These are phyloP conservation scores for Morbakka virulenta DNA, from an alignment of 30 jellyfish, hydroid and myxozoan species.

Conservation along the genomic window DNA sequence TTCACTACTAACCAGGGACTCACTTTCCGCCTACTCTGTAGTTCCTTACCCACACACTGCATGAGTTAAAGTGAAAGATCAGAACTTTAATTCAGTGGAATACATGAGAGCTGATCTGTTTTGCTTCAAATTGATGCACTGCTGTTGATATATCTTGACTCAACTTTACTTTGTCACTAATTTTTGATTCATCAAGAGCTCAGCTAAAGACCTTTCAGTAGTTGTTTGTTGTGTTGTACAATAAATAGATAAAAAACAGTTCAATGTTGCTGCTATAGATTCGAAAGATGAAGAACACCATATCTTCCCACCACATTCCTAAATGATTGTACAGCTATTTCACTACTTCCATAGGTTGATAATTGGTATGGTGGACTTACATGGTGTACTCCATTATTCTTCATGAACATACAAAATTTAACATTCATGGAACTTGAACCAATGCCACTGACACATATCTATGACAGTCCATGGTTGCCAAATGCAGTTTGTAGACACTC, in stretches of 20 bases:
- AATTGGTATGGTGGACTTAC: conserved; percentile 44
- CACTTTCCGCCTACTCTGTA: too few relatives aligned
- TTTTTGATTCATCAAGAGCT: conserved; percentile 35
- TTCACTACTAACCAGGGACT: too few relatives aligned
- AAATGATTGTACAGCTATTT: conserved; percentile 33
- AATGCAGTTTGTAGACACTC: not conserved
- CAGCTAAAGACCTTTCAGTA: conserved; percentile 19
- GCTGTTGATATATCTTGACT: too few relatives aligned
- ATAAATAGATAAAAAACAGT: not conserved
- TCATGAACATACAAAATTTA: not conserved
- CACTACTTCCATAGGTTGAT: conserved; percentile 35
- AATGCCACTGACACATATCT: conserved; percentile 6
- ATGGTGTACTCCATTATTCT: conserved; percentile 3
- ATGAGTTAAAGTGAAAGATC: too few relatives aligned
- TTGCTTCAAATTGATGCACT: too few relatives aligned
- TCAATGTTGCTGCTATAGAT: not conserved
- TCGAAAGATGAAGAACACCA: not conserved
- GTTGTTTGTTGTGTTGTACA: conserved; percentile 41
- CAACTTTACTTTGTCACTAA: too few relatives aligned
- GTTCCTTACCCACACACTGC: too few relatives aligned
- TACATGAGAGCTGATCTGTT: too few relatives aligned
- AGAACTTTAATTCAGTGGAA: too few relatives aligned
- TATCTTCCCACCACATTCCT: conserved; percentile 22
- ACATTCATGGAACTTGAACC: conserved; percentile 28
- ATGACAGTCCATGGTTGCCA: conserved; percentile 27